These are phyloP conservation scores for Branchellion lobata DNA, from an alignment of 2,888 invertebrate genomes.

Conservation along the genomic window DNA sequence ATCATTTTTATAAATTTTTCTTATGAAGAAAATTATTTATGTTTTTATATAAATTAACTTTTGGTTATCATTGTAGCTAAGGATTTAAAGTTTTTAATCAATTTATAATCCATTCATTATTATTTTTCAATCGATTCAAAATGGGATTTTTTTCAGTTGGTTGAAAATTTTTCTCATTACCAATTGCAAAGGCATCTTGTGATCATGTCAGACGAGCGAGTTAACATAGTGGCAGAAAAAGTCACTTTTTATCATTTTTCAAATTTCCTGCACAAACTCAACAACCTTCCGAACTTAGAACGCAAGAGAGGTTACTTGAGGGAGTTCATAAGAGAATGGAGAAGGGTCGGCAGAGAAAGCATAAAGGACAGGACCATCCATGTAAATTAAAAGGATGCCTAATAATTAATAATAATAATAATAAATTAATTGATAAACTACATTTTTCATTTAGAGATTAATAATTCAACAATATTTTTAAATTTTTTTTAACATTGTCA, in stretches of 20 bases:
- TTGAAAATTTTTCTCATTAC: too few species aligned
- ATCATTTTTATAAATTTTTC: too few species aligned
- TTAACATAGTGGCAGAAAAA: conserved; percentile 56
- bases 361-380: neutral
- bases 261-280: conserved; percentile 68
- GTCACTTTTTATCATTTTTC: conserved; percentile 62
- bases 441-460: too few species aligned
- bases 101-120: too few species aligned
- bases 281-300: conserved; percentile 61
- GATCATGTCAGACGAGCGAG: neutral
- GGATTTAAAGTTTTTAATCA: too few species aligned
- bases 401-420: neutral
- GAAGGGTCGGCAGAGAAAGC: conserved; percentile 56
- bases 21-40: too few species aligned
- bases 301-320: conserved; percentile 60
- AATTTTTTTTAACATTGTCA: conserved; percentile 48
- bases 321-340: conserved; percentile 62
- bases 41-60: too few species aligned
- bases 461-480: too few species aligned
- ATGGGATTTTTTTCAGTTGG: too few species aligned
- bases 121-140: too few species aligned
- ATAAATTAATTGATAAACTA: conserved; percentile 13
- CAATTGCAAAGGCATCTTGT: too few species aligned
- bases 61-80: too few species aligned
- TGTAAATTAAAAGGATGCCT: neutral